These are phyloP conservation scores for Pitangus sulphuratus DNA, from an alignment of 2,797 vertebrate genomes.

Conservation along the genomic window DNA sequence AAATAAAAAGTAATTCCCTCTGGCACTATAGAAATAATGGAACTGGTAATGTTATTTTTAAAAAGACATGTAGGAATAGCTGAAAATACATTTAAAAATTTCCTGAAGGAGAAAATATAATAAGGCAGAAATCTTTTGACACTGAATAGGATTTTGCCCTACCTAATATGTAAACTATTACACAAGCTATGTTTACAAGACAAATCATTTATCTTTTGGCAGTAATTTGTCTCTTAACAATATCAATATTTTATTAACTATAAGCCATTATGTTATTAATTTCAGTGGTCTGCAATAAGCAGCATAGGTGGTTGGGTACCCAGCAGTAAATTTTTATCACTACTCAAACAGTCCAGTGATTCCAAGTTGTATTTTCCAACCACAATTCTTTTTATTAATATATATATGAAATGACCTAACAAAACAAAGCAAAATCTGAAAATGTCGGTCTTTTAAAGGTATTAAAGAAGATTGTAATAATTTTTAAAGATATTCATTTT, in stretches of 20 bases:
- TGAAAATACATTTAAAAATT: neutral
- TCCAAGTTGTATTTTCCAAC: neutral
- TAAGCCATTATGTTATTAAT: slow-evolving; percentile 58
- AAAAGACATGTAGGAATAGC: neutral
- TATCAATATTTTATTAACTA: slow-evolving; percentile 54
- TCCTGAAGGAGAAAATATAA: slow-evolving; percentile 2
- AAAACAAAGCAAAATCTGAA: neutral
- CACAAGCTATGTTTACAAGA: neutral
- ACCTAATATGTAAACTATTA: neutral
- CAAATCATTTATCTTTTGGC: neutral
- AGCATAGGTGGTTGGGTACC: neutral
- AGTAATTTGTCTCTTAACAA: slow-evolving; percentile 50
- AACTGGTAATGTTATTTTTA: neutral
- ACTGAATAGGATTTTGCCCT: neutral
- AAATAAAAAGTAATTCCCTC: neutral
- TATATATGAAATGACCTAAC: neutral
- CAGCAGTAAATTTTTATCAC: slow-evolving; percentile 20
- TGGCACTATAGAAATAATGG: neutral
- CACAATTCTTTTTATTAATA: neutral
- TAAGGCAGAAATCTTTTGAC: neutral
- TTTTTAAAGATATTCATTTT: neutral
- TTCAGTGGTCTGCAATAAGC: slow-evolving; percentile 12
- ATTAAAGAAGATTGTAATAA: neutral
- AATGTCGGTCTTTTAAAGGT: neutral
- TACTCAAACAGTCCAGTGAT: neutral